Base-by-base conservation (phyloP, 2,797 vertebrate species). In the Yasuhikotakia modesta region DNA sequence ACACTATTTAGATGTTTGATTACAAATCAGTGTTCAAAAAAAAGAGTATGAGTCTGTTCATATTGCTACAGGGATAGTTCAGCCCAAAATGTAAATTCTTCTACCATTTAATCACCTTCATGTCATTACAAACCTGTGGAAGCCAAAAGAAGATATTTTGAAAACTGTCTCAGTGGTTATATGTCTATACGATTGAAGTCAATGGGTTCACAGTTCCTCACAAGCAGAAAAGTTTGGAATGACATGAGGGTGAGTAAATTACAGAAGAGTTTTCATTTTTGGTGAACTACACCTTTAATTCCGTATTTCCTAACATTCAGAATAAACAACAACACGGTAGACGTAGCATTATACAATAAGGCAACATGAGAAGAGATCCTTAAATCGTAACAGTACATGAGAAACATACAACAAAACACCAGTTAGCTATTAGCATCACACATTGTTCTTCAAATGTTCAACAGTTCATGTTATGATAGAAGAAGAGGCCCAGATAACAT, bases 341-440 rank as follows among this genome's bases (percentile, higher is more conserved):
- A 64, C 55, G 65, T 68, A 80, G 66, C 68, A 45, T 67, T 43
- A 32, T 66, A 46, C 46, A 61, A 70, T 85, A 90, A 91, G 90
- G 88, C 87, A 90, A 84, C 82, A 79, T 63, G 85, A 82, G 86
- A 83, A 79, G 35, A 70, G 2, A 19, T 69, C 32, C 21, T 32
- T 74, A 11, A 53, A 81, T 73, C 21, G 22, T 55, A 87, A 87
- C 83, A 81, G 81, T 82, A 82, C 76, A 24, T 55, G 83, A 53
- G 55, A 45, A 73, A 71, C 55, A 70, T 55, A 77, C 58, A 57
- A 79, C 76, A 72, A 21, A 67, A 58, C 35, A 24, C 55, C 48
- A 72, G 65, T 72, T 73, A 35, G 58, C 43, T 55, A 67, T 27
- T 46, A 60, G 22, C 30, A 53, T 77, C 60, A 45, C 45, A 70